Conservation (phyloP, 2,113 vertebrate species). For the Penelope pileata region DNA sequence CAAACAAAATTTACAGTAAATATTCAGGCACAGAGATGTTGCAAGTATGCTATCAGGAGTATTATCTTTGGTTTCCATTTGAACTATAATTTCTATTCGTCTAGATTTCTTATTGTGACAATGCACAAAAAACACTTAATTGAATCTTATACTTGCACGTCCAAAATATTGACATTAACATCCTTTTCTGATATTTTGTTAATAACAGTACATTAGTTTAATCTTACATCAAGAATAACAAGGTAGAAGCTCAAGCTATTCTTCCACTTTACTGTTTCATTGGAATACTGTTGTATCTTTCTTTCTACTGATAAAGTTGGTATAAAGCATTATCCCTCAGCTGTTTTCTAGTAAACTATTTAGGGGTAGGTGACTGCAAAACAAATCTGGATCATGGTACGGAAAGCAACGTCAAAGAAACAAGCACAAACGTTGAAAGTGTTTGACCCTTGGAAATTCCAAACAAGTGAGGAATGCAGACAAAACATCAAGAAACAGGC, state of each 20-base stretch:
- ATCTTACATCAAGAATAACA: not conserved
- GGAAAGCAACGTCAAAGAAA: not conserved
- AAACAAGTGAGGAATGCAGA: not conserved
- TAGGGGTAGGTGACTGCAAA: not conserved
- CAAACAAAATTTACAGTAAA: not conserved
- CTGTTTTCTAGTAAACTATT: not conserved
- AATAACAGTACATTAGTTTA: not conserved
- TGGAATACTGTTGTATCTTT: not conserved
- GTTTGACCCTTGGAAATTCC: not conserved
- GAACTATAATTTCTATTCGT: not conserved
- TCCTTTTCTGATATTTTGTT: not conserved
- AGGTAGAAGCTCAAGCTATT: accelerated
- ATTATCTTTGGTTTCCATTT: not conserved
- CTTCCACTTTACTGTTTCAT: not conserved
- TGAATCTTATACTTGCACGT: not conserved
- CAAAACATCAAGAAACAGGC: not conserved
- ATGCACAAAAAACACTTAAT: not conserved
- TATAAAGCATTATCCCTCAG: not conserved
- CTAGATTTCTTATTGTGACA: not conserved
- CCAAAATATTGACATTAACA: not conserved
- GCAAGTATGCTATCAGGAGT: not conserved
- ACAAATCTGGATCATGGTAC: not conserved
- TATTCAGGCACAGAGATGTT: not conserved
- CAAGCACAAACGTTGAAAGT: not conserved
- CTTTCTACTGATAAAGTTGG: not conserved